phyloP scores from a whole-genome alignment of 2,888 invertebrate species.

The Agriopis aurantiaria region DNA sequence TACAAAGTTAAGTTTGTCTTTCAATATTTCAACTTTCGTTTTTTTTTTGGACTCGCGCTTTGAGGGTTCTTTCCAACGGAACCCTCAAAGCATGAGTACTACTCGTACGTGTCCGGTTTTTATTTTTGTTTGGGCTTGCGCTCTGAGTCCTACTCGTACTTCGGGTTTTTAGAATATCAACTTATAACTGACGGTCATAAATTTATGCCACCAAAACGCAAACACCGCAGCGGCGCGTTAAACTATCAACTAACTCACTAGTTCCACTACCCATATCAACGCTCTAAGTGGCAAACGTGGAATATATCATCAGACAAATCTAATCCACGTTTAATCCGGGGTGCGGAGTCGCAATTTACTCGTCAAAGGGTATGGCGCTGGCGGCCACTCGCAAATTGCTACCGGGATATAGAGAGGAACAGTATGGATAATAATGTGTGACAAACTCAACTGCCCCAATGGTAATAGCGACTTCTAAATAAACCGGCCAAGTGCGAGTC shows the following conservation, averaged over 20 bases:
- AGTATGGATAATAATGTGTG: constrained; percentile 27
- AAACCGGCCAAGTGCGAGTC: too few species aligned
- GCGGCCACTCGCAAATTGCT: constrained; percentile 66
- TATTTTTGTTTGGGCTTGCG: too few species aligned
- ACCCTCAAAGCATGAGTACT: too few species aligned
- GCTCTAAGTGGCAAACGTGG: constrained; percentile 42
- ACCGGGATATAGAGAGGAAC: constrained; percentile 43
- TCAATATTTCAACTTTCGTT: too few species aligned
- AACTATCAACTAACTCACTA: constrained; percentile 32
- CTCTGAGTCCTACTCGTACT: too few species aligned
- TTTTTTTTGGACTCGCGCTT: too few species aligned
- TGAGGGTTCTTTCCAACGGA: too few species aligned
- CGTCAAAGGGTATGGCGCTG: constrained; percentile 62
- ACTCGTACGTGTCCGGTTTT: too few species aligned
- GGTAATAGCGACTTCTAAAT: too few species aligned
- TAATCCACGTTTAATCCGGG: constrained; percentile 65
- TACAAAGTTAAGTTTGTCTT: too few species aligned
- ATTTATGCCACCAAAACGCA: constrained; percentile 17
- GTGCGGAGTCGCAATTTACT: constrained; percentile 64
- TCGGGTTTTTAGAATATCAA: background rate
- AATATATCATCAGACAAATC: constrained; percentile 57
- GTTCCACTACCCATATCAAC: constrained; percentile 24
- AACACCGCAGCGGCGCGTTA: constrained; percentile 12
- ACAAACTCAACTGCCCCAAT: too few species aligned
- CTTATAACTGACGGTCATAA: constrained; percentile 7